phyloP scores from a whole-genome alignment of 2,888 invertebrate genomes.

The Julus scanicus region DNA sequence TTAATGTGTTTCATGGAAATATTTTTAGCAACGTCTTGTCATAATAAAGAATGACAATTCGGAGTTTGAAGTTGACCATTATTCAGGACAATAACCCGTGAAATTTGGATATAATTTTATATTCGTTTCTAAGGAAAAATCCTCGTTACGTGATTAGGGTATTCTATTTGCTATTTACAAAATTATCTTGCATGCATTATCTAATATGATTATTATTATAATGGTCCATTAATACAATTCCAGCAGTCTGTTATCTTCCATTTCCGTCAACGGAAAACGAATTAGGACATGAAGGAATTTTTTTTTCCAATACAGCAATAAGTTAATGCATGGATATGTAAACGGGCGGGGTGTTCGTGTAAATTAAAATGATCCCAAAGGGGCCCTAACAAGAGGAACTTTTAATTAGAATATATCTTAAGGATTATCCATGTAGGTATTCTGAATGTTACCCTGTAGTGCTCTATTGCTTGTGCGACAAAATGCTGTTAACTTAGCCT shows the following conservation, averaged over 20 bases:
- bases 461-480: background rate
- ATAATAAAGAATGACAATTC: no score
- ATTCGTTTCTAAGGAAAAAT: no score
- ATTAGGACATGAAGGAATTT: background rate
- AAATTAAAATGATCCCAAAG: slow-evolving; percentile 14
- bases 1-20: no score
- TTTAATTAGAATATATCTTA: background rate
- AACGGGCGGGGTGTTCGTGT: background rate
- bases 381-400: background rate
- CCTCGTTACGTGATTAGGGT: no score
- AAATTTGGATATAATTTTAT: no score
- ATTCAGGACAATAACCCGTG: no score
- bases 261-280: background rate
- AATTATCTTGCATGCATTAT: background rate
- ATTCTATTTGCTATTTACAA: no score
- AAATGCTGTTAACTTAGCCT: background rate
- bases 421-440: background rate
- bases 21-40: no score
- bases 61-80: no score
- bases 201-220: background rate
- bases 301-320: background rate
- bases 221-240: background rate
- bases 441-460: slow-evolving; percentile 1
- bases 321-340: background rate
- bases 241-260: background rate